Percentiles rank a stretch among this genome's conserved stretches.
These are phyloP conservation scores for Amphipoea oculea DNA, from an alignment of 2,888 invertebrate genomes.

Conservation along the genomic window DNA sequence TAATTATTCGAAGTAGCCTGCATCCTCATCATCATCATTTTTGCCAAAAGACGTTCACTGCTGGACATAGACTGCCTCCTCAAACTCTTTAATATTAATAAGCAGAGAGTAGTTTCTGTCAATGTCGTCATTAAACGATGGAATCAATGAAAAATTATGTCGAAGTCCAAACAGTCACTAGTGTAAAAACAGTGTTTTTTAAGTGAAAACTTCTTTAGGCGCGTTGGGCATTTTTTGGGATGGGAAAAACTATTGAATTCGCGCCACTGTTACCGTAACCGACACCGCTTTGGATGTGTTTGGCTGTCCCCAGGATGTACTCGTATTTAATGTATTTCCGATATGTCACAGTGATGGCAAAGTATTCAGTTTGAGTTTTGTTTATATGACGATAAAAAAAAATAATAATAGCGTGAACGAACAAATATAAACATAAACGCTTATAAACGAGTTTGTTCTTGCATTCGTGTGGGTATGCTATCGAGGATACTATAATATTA, in stretches of 20 bases:
- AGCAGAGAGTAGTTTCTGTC: neutral
- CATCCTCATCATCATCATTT: neutral
- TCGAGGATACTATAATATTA: neutral
- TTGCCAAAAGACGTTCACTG: neutral
- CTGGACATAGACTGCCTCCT: neutral
- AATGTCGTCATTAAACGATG: no score
- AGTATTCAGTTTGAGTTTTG: no score
- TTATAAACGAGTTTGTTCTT: neutral
- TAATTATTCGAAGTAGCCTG: neutral
- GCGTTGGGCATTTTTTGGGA: no score
- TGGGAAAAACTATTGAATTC: no score
- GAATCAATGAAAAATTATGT: no score
- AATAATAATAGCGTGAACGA: neutral
- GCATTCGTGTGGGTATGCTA: neutral
- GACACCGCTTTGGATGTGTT: no score
- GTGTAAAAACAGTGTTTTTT: neutral
- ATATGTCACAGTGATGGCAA: no score
- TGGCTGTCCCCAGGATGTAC: no score
- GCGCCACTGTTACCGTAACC: no score
- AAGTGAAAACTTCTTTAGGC: no score
- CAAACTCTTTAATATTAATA: neutral
- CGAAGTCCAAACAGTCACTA: neutral
- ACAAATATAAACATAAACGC: neutral
- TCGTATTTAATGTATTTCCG: no score
- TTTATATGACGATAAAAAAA: no score